A percentile compares a stretch with the other conserved stretches of the same genome.
These are phyloP conservation scores for Papilio polytes DNA, from an alignment of 1,140 invertebrate species.

Conservation along the genomic window DNA sequence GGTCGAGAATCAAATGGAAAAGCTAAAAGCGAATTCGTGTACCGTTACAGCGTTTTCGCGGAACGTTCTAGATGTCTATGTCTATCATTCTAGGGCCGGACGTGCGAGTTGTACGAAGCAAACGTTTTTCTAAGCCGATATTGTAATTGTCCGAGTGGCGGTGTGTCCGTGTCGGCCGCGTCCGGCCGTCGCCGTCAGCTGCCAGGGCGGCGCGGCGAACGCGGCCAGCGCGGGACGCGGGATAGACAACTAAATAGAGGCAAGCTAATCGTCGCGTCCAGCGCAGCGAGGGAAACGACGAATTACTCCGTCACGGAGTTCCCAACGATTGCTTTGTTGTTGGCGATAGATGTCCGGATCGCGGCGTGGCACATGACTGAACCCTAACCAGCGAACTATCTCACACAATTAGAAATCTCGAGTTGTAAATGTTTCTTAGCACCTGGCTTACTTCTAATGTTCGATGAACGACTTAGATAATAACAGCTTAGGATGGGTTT, in stretches of 20 bases:
- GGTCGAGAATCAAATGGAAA: conserved; percentile 20
- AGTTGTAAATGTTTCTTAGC: background rate
- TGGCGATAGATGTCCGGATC: conserved; percentile 62
- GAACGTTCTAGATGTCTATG: conserved; percentile 63
- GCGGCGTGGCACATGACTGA: conserved; percentile 37
- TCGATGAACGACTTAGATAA: background rate
- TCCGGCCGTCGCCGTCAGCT: conserved; percentile 73
- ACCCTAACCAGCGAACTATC: conserved; percentile 11
- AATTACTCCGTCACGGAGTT: conserved; percentile 78
- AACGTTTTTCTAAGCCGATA: conserved; percentile 82
- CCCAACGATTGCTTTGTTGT: conserved; percentile 79
- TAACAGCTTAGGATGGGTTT: background rate
- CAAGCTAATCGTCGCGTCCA: conserved; percentile 79
- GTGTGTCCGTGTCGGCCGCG: conserved; percentile 63
- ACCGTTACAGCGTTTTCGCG: conserved; percentile 57
- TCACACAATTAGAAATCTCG: conserved; percentile 29
- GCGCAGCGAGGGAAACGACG: conserved; percentile 76
- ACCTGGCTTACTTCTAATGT: conserved; percentile 7
- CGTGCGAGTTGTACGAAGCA: conserved; percentile 68
- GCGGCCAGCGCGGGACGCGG: conserved; percentile 52
- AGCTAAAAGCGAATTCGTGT: conserved; percentile 45
- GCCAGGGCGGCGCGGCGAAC: conserved; percentile 49
- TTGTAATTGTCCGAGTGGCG: conserved; percentile 79
- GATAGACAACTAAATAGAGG: conserved; percentile 82
- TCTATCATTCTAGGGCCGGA: conserved; percentile 54